Conservation (phyloP, 2,113 vertebrate species). For the Dendropsophus ebraccatus region DNA sequence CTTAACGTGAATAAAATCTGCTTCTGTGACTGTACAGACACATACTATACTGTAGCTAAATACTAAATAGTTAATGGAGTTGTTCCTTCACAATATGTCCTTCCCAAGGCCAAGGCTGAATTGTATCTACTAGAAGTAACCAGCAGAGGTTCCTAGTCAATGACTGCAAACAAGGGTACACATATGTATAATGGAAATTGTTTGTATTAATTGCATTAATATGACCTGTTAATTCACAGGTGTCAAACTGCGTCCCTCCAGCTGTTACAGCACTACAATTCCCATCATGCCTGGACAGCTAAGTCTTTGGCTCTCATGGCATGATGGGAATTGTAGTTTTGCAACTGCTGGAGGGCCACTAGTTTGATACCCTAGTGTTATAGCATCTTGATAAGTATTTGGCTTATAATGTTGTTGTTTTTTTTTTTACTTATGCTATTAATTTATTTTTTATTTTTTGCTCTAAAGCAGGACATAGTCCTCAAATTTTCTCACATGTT, state of each 20-base stretch:
- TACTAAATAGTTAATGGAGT: not conserved
- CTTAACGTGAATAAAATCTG: not conserved
- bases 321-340: no score
- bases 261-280: no score
- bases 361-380: no score
- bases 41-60: not conserved
- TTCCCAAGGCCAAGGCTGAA: not conserved
- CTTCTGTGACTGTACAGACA: not conserved
- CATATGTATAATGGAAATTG: not conserved
- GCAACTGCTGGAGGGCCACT: no score
- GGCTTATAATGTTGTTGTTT: not conserved
- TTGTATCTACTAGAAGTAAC: not conserved
- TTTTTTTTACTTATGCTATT: not conserved
- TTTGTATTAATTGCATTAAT: not conserved
- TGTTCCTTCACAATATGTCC: not conserved
- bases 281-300: no score
- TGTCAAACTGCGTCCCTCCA: no score
- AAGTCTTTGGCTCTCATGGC: no score
- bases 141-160: not conserved
- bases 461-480: constrained; percentile 62
- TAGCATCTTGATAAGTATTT: not conserved
- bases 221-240: not conserved
- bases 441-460: constrained; percentile 29
- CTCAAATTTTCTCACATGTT: constrained; percentile 69
- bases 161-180: not conserved